Percentiles rank a stretch among this genome's conserved stretches.
Evolutionary conservation across 1,140 invertebrate species (phyloP).

Genomic region (Wasmannia auropunctata): DNA sequence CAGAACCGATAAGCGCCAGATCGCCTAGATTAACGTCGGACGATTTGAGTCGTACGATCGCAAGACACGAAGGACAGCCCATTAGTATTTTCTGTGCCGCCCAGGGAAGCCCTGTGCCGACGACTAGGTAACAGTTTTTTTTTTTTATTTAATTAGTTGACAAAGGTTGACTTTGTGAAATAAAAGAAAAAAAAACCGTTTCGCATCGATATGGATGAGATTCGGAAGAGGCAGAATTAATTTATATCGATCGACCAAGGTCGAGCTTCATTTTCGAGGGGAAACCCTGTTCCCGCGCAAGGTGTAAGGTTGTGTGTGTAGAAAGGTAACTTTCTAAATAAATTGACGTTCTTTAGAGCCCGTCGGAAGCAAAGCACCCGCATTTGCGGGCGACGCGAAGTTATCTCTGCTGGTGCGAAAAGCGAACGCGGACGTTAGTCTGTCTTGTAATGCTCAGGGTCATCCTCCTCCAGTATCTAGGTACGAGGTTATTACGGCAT

Average conservation of each 20-base stretch:
- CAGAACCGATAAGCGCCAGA: constrained; percentile 92
- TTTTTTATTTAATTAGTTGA: constrained; percentile 15
- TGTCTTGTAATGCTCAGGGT: constrained; percentile 89
- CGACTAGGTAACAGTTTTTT: constrained; percentile 82
- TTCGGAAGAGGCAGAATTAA: not conserved
- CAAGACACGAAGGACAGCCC: constrained; percentile 78
- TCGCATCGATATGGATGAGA: not conserved
- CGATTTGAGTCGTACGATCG: constrained; percentile 88
- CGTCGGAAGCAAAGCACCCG: constrained; percentile 80
- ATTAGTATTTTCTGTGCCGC: constrained; percentile 82
- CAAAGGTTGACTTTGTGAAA: not conserved
- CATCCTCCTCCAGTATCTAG: constrained; percentile 89
- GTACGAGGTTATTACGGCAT: constrained; percentile 81
- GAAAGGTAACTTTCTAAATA: constrained; percentile 15
- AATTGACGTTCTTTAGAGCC: constrained; percentile 80
- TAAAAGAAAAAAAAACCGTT: too few relatives aligned
- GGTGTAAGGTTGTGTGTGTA: not conserved
- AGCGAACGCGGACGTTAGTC: constrained; percentile 85
- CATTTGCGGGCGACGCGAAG: constrained; percentile 78
- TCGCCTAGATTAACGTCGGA: constrained; percentile 91
- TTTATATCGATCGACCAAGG: constrained; percentile 19
- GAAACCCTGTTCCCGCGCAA: constrained; percentile 31
- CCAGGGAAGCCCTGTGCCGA: constrained; percentile 84
- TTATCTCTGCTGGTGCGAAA: constrained; percentile 77
- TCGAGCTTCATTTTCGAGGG: constrained; percentile 31